Base-by-base conservation (phyloP, 2,888 invertebrate species). In the Lacanobia oleracea region DNA sequence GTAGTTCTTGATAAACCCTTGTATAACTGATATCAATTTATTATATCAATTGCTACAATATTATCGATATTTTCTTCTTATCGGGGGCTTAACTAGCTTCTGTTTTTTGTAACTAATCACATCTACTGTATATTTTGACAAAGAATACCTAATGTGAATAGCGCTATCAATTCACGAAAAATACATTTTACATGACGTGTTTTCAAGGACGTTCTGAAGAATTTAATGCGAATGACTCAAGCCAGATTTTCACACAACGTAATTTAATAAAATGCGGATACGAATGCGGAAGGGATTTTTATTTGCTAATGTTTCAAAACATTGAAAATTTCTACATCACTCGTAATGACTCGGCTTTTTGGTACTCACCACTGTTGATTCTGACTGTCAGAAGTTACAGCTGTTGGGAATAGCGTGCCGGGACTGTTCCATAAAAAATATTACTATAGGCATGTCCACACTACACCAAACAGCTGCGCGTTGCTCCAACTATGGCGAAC, bases 401-500 rank as follows among this genome's bases (percentile, higher is more conserved):
- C 5, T 33, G 33, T 33, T 33, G 33, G 33, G 33, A 33, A 33
- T 33, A 33, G 33, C 5, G 33, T 33, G 33, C 4, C 6, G 33
- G 6, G 33, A 2, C 5, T 33, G 33, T 33, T 6, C 6, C 33
- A 33, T 33, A 33, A 33, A 33, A 33, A 33, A 33, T 6, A 21
- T 40, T 12, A 37, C 14, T 48, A 64, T 51, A 59, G 86, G 64
- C 67, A 70, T 86, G 59, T 94, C 94, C 88, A 87, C 66, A 69
- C 51, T 83, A 87, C 40, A 0, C 61, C 62, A 5, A 8, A 84
- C 69, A 51, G 65, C 76, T 73, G 71, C 81, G 84, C 81, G 56
- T 66, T 84, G 89, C 86, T 90, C 90, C 88, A 92, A 91, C 91
- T 90, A 90, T 88, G 89, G 89, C 86, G 87, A 94, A 94, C 91